Percentiles rank a stretch among this genome's conserved stretches.
phyloP scores from a whole-genome alignment of 2,797 vertebrate genomes.

The Lophius americanus region DNA sequence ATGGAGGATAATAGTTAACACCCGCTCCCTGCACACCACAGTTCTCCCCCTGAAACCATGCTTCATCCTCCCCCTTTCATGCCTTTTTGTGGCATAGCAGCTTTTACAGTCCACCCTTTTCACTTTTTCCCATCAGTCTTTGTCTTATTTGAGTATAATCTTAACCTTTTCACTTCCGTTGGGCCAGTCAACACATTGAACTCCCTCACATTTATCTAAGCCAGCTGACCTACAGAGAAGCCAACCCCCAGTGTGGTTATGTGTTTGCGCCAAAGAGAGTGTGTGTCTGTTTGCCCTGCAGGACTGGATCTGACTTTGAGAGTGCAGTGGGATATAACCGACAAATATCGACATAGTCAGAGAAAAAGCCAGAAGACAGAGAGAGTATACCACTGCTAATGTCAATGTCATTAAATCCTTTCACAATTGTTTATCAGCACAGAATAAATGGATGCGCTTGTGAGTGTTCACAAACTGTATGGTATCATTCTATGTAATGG shows the following conservation, averaged over 20 bases:
- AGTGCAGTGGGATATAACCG: conserved; percentile 3
- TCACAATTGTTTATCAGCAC: no score
- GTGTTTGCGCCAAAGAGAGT: conserved; percentile 18
- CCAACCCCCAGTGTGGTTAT: conserved; percentile 22
- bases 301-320: conserved; percentile 33
- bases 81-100: not conserved
- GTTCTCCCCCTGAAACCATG: not conserved
- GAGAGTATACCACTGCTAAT: no score
- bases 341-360: conserved; percentile 8
- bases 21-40: conserved; percentile 14
- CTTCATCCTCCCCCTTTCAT: conserved; percentile 16
- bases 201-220: conserved; percentile 48
- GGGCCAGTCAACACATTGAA: conserved; percentile 59
- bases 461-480: no score
- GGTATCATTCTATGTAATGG: no score
- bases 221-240: conserved; percentile 61
- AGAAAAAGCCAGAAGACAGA: conserved; percentile 2
- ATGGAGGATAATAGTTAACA: not conserved
- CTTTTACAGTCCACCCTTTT: conserved; percentile 30
- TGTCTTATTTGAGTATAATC: conserved; percentile 37
- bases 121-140: conserved; percentile 23
- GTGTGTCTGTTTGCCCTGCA: conserved; percentile 32
- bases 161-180: conserved; percentile 41
- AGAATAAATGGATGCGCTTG: no score
- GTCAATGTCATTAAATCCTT: no score